Evolutionary conservation across 2,888 invertebrate species (phyloP), one percentile per base, ranked within the genome.

Genomic region (Nymphalis c-album): DNA sequence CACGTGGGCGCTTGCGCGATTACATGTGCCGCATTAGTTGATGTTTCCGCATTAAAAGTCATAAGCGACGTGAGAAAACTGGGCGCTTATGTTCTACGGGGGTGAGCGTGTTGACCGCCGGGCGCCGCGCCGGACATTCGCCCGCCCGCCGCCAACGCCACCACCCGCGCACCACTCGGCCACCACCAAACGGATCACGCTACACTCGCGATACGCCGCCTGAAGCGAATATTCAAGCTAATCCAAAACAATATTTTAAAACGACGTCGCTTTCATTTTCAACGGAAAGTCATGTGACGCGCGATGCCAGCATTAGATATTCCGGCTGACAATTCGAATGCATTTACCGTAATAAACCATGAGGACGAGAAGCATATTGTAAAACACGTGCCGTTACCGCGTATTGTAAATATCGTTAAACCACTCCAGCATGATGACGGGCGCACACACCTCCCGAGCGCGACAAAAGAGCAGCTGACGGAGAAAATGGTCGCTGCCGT

Each of bases 321-420:
- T 47, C 75, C 82, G 58, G 71, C 79, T 68, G 78, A 81, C 64
- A 81, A 82, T 64, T 69, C 80, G 60, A 80, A 80, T 78, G 84
- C 87, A 58, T 88, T 88, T 78, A 83, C 87, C 70, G 82, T 90
- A 64, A 76, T 85, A 76, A 79, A 80, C 75, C 78, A 75, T 46
- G 75, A 74, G 73, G 71, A 68, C 68, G 71, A 67, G 46, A 60
- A 68, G 71, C 57, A 63, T 64, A 69, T 66, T 10, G 55, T 46
- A 20, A 45, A 17, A 10, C 40, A 67, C 70, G 66, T 58, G 73
- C 57, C 63, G 65, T 64, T 69, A 62, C 61, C 73, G 71, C 72
- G 83, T 71, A 78, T 79, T 76, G 87, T 87, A 50, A 81, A 85
- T 79, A 82, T 85, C 63, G 91, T 91, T 72, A 83, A 81, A 74